Evolutionary conservation across 2,113 vertebrate genomes (phyloP), one percentile per base, ranked within the genome.

Genomic region (Perccottus glenii): DNA sequence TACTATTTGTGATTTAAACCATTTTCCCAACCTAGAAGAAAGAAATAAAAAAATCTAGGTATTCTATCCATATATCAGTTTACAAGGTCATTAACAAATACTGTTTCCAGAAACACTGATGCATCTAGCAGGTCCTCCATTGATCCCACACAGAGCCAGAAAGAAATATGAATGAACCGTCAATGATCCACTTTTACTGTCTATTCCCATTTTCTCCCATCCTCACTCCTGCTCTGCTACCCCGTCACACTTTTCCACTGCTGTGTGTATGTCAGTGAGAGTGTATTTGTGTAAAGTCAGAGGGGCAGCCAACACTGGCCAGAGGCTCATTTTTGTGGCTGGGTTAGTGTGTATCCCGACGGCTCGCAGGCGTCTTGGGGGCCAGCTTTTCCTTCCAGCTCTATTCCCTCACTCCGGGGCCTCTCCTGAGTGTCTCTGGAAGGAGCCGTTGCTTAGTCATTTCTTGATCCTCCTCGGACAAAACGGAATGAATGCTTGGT

Each of bases 121-220:
- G 90, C 84, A 80, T 81, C 78, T 83, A 75, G 66, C 85, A 83
- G 86, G 89, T 87, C 89, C 89, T 90, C 87, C 87, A 87, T 85
- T 52, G 58, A 49, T 38, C 68, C n/a, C 0, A 14, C 45, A 55
- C 43, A 33, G 40, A 27, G 50, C 62, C 64, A 53, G 75, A 68
- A 36, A 60, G 75, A 74, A 77, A 86, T 87, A 88, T 89, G 86
- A 89, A 91, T 89, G 89, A 90, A 90, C 87, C 73, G 64, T 83
- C 74, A 50, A 65, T 66, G 65, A 73, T 67, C 68, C 56, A 14
- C 75, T 74, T 70, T 66, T 52, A 57, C 58, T 55, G 64, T 58
- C 71, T 56, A 80, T 80, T 88, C 76, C 76, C 57, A 75, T 60
- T 81, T 55, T 75, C 84, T 82, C 63, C 73, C 76, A 77, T 75